phyloP scores from a whole-genome alignment of 2,113 vertebrate species.

The Cryptotis parvus region DNA sequence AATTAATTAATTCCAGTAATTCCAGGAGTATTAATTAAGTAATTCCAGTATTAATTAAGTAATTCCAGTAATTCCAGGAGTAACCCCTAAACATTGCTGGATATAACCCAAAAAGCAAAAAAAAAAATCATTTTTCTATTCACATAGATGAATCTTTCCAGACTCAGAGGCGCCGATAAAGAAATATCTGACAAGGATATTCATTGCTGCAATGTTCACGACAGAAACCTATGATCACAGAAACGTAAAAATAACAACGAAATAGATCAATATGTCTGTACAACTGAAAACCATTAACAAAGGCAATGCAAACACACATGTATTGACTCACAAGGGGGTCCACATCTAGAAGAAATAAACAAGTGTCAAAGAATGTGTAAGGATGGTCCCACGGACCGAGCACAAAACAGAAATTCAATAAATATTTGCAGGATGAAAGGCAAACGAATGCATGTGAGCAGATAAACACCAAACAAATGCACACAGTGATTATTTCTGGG shows the following conservation, averaged over 20 bases:
- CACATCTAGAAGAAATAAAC: constrained; percentile 41
- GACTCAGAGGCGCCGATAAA: constrained; percentile 11
- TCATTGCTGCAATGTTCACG: not conserved
- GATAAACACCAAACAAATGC: constrained; percentile 64
- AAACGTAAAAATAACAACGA: constrained; percentile 48
- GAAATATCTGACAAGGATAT: constrained; percentile 22
- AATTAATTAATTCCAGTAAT: no score
- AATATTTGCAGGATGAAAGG: constrained; percentile 60
- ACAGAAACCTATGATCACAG: not conserved
- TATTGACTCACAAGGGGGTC: constrained; percentile 50
- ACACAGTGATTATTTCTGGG: constrained; percentile 51
- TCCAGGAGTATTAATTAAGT: no score
- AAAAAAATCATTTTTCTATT: not conserved
- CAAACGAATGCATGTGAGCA: constrained; percentile 66
- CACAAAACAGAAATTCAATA: constrained; percentile 71
- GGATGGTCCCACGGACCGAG: constrained; percentile 21
- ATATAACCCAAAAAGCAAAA: no score
- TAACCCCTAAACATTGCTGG: no score
- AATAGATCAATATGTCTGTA: constrained; percentile 7
- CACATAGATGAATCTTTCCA: constrained; percentile 26
- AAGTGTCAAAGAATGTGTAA: constrained; percentile 13
- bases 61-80: no score
- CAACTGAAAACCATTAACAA: constrained; percentile 45
- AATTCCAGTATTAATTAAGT: no score
- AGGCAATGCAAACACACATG: constrained; percentile 36